Percentiles rank a stretch among this genome's conserved stretches.
phyloP scores from a whole-genome alignment of 2,888 invertebrate genomes.

The Tortricodes alternella region DNA sequence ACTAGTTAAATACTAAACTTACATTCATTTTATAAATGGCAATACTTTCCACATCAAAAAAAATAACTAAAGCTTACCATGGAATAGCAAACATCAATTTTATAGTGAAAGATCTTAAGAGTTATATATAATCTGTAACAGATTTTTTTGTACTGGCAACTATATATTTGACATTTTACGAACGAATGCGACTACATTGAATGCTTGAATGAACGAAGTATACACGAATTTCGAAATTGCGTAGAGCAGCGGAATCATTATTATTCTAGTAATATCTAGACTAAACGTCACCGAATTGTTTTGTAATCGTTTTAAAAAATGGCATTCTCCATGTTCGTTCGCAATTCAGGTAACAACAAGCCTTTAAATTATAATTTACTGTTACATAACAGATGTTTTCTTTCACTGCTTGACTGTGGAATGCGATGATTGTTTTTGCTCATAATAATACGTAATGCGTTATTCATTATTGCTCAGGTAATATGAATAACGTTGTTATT shows the following conservation, averaged over 20 bases:
- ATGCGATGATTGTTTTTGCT: background rate
- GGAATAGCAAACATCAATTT: background rate
- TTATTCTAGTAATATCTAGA: constrained; percentile 12
- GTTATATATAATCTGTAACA: too few relatives aligned
- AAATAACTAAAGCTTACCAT: constrained; percentile 10
- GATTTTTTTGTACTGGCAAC: background rate
- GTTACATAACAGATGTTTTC: constrained; percentile 65
- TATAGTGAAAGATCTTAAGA: background rate
- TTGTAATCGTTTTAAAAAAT: constrained; percentile 42
- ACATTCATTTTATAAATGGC: background rate
- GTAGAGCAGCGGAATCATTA: constrained; percentile 5
- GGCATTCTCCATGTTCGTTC: constrained; percentile 73
- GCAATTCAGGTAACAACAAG: constrained; percentile 59
- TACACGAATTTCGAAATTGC: constrained; percentile 28
- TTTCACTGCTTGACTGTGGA: constrained; percentile 11
- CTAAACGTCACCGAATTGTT: constrained; percentile 2
- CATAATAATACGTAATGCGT: background rate
- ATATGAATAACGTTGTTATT: too few relatives aligned
- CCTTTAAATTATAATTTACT: constrained; percentile 37
- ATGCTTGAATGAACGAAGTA: background rate
- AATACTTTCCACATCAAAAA: constrained; percentile 1
- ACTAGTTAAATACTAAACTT: too few relatives aligned
- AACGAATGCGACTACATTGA: background rate
- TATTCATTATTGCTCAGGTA: too few relatives aligned
- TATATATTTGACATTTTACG: background rate